Evolutionary conservation across 53 echinoderm and acorn worm genomes (phyloP), one percentile per base, ranked within the genome.

Genomic region (Mesocentrotus franciscanus): DNA sequence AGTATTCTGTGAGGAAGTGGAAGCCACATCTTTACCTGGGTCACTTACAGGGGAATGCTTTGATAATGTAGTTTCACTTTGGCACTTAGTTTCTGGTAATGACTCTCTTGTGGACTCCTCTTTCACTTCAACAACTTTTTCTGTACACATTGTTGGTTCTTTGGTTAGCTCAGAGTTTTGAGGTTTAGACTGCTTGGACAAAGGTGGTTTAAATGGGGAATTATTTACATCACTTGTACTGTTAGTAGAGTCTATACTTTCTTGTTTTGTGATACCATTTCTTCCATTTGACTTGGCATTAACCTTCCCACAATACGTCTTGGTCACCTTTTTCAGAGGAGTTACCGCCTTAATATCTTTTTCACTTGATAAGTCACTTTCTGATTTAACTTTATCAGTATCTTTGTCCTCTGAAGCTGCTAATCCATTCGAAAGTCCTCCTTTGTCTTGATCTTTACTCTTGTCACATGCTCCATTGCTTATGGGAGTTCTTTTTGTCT

Each of bases 301-400:
- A 34, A 85, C 66, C 95, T 96, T 96, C 8, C 96, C 95, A 84
- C 94, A 61, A 89, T 96, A 94, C 30, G 96, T 94, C 95, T 96
- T 96, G 56, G 92, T 94, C 70, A 96, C 96, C 91, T 91, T 96
- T 85, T 85, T 85, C 71, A 94, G 14, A 29, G 95, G 39, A 87
- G 71, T 85, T 24, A 71, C 85, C n/a, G 39, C 42, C 12, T 94
- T 70, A 70, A 61, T 30, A 61, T 59, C 56, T 33, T 93, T 78
- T 81, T 58, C 93, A 79, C 8, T 33, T 79, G 61, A 34, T 26
- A 72, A 55, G 22, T 56, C 93, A 93, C 78, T 93, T 58, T 62
- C 81, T 20, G 36, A 60, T n/a, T 78, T 81, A 1, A 57, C 29
- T 10, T 33, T 81, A 10, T 34, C 78, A 57, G 60, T 39, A 32